A percentile compares a stretch with the other conserved stretches of the same genome.
phyloP scores from a whole-genome alignment of 2,888 invertebrate species.

The Eremobia ochroleuca region DNA sequence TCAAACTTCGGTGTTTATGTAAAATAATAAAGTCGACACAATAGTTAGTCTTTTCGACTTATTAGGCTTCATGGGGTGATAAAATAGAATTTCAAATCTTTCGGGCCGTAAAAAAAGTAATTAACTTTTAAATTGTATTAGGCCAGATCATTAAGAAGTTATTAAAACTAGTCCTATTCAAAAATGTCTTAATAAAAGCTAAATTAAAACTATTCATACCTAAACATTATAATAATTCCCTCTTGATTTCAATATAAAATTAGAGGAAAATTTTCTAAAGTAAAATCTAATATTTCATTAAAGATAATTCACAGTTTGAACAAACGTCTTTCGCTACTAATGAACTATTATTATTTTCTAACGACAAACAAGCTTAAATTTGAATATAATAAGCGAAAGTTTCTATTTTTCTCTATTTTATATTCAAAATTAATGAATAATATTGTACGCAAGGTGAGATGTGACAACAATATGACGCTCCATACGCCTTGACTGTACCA shows the following conservation, averaged over 20 bases:
- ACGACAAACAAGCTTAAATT: constrained; percentile 49
- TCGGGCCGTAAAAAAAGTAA: neutral
- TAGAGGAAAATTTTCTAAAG: constrained; percentile 50
- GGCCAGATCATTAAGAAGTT: neutral
- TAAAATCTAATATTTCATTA: constrained; percentile 48
- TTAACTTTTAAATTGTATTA: neutral
- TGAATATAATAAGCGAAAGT: constrained; percentile 39
- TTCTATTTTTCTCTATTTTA: constrained; percentile 27
- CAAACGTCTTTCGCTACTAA: constrained; percentile 52
- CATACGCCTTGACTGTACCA: neutral
- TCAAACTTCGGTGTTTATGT: constrained; percentile 55
- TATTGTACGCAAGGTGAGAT: constrained; percentile 4
- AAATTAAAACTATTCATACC: constrained; percentile 45
- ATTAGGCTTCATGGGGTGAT: neutral
- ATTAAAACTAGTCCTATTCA: neutral
- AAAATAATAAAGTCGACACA: constrained; percentile 41
- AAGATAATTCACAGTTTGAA: constrained; percentile 52
- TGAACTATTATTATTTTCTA: constrained; percentile 64
- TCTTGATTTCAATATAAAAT: constrained; percentile 43
- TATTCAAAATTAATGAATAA: constrained; percentile 15
- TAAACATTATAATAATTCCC: constrained; percentile 35
- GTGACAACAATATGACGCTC: neutral
- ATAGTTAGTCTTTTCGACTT: constrained; percentile 5
- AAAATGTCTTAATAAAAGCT: neutral
- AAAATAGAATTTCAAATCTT: neutral